Percentiles rank a stretch among this genome's conserved stretches.
phyloP scores from a whole-genome alignment of 2,113 vertebrate species.

The Lasiurus cinereus region DNA sequence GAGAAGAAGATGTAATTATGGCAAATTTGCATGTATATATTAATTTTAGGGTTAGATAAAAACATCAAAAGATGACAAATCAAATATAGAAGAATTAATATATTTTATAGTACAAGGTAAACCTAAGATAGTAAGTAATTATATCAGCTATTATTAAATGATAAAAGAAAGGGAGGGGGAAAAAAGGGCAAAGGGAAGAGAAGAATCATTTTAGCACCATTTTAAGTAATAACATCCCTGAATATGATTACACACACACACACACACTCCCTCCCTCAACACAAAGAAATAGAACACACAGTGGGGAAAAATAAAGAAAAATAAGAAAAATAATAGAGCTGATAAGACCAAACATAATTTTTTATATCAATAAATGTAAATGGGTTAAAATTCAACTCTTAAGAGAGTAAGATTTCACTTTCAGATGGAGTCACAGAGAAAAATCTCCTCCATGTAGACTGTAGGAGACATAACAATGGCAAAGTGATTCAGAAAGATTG shows the following conservation, averaged over 20 bases:
- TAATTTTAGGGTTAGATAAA: not conserved
- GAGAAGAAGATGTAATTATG: not conserved
- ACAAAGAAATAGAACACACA: not conserved
- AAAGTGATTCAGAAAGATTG: not conserved
- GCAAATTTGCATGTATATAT: not conserved
- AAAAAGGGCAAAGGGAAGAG: not conserved
- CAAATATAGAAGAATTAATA: not conserved
- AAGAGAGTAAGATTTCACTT: conserved; percentile 32
- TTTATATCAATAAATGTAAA: conserved; percentile 40
- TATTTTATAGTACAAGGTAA: not conserved
- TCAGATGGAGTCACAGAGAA: conserved; percentile 6
- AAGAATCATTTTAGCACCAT: not conserved
- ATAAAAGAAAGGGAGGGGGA: not conserved
- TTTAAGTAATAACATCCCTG: not conserved
- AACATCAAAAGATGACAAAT: not conserved
- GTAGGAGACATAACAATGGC: not conserved
- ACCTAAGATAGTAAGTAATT: not conserved
- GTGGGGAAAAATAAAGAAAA: not conserved
- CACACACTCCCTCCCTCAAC: not conserved
- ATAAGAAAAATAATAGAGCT: not conserved
- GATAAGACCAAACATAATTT: not conserved
- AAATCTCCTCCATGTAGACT: not conserved
- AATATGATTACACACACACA: not conserved
- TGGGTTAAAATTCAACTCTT: conserved; percentile 15
- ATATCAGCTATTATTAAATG: not conserved